These are phyloP conservation scores for Spatula clypeata DNA, from an alignment of 2,797 vertebrate genomes.

Conservation along the genomic window DNA sequence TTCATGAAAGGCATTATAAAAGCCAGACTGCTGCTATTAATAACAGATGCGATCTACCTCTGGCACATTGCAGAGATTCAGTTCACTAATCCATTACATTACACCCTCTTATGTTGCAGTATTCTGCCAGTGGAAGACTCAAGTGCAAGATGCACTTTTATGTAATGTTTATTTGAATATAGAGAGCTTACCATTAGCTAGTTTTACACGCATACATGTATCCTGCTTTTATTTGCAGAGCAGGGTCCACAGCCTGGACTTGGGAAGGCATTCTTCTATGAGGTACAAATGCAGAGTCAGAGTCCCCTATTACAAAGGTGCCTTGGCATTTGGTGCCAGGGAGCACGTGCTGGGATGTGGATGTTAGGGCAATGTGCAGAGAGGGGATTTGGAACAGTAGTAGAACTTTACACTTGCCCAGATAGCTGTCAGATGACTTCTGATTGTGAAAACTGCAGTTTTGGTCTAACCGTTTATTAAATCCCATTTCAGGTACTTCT, in stretches of 20 bases:
- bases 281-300: neutral
- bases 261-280: neutral
- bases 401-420: neutral
- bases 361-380: neutral
- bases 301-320: neutral
- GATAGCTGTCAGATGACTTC: neutral
- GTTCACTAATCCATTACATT: neutral
- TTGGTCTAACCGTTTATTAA: neutral
- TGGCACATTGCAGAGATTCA: neutral
- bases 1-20: neutral
- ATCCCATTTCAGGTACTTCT: neutral
- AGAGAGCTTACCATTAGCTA: neutral
- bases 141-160: neutral
- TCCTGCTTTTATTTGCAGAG: neutral
- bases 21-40: slow-evolving; percentile 19
- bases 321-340: neutral
- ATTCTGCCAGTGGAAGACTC: neutral
- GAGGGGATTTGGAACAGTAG: neutral
- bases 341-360: neutral
- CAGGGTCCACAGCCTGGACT: neutral
- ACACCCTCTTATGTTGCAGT: neutral
- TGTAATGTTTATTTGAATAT: neutral
- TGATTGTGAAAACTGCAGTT: neutral
- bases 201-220: neutral
- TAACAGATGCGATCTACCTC: neutral